Evolutionary conservation across 2,113 vertebrate genomes (phyloP).

Genomic region (Nothoprocta perdicaria): DNA sequence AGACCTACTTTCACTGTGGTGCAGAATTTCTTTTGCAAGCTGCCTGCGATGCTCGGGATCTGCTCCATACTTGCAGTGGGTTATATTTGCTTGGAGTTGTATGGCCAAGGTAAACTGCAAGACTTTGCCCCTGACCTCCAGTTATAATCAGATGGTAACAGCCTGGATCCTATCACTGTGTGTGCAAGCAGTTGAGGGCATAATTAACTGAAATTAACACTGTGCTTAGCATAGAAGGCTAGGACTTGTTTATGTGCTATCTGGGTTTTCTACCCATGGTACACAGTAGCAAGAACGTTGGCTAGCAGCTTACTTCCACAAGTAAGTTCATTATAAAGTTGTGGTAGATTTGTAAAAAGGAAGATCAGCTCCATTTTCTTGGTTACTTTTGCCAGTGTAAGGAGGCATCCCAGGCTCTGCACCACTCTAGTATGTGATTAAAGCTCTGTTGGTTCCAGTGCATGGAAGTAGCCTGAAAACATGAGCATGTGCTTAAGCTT

Average conservation of each 20-base stretch:
- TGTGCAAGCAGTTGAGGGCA: neutral
- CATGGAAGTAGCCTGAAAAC: neutral
- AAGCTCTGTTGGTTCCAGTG: neutral
- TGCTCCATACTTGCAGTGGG: neutral
- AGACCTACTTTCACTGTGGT: neutral
- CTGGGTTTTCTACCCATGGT: neutral
- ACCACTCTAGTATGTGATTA: neutral
- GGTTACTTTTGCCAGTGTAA: neutral
- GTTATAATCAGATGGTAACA: neutral
- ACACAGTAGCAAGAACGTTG: neutral
- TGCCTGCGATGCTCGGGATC: neutral
- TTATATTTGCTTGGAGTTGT: neutral
- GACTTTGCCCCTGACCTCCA: neutral
- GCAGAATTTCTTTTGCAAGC: neutral
- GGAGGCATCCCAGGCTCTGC: neutral
- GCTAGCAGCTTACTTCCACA: neutral
- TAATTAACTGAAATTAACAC: neutral
- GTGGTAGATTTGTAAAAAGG: neutral
- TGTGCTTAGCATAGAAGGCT: neutral
- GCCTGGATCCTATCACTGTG: neutral
- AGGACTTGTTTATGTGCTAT: neutral
- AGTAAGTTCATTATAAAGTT: neutral
- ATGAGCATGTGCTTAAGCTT: rapidly evolving
- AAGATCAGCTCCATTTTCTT: neutral
- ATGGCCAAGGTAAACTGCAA: neutral